Base-by-base conservation (phyloP, 2,797 vertebrate genomes). In the Enteromius thamalakanensis region DNA sequence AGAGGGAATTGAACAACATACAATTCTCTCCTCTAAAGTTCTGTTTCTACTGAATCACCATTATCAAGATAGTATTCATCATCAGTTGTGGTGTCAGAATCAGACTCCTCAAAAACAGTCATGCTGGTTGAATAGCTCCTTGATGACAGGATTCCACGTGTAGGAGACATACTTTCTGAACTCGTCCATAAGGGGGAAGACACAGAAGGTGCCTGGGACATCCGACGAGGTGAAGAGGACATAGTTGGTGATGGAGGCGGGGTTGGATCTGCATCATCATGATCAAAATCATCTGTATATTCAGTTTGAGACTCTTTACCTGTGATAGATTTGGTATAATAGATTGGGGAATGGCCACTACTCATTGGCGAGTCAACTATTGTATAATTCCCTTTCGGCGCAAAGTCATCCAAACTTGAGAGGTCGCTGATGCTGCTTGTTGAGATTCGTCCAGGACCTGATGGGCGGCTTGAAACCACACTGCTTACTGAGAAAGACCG, bases 1-100 rank as follows among this genome's bases (percentile, higher is more conserved):
- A 4, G n/a, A 79, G 11, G 4, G 32, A 74, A 40, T 10, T 40
- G 29, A 51, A 81, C 21, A 76, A 29, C 62, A 40, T 1, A 47
- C 19, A 15, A 45, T 37, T 68, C 42, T 42, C 29, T 21, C 62
- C n/a, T 12, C 83, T 89, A 99, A 11, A 99, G 91, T 91, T 98
- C 97, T 0, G 97, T 98, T 88, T 99, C 98, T 87, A 96, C 96
- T 79, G 97, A 96, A 37, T 93, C 94, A 70, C 93, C 94, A 23
- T 89, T 89, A 34, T 87, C 90, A 75, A 99, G 90, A 88, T 96
- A 98, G 88, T 99, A 99, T 80, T 99, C 98, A 55, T 98, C 97
- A 67, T 98, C 98, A 0, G 97, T 98, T 32, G 97, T 99, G 0
- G 72, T 95, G 94, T 94, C 94, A 9, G 95, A 94, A 87, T 82